Evolutionary conservation across 2,888 invertebrate genomes (phyloP), one percentile per base, ranked within the genome.

Genomic region (Malthinus seriepunctatus): DNA sequence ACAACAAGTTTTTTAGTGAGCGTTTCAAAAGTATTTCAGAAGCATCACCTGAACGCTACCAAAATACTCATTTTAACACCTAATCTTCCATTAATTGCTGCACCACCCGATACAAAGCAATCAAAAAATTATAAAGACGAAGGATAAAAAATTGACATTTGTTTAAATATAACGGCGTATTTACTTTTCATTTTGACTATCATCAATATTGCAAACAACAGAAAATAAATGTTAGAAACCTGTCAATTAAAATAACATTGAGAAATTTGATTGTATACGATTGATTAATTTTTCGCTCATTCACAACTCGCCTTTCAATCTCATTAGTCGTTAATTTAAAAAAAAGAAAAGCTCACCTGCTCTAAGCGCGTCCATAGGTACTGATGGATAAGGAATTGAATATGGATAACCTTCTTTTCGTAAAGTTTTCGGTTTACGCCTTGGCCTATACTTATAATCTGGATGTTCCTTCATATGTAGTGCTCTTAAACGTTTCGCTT

Each of bases 381-480:
- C 93, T 65, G 93, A 93, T 10, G 93, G 93, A 76, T 95, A 95
- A 15, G 94, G 93, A 80, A 95, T 91, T 64, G 93, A 91, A 83
- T 94, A 95, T 0, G 94, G 93, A 76, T 93, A 94, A 10, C 93
- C 93, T 78, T 94, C 93, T 78, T 94, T 94, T 75, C 93, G 84
- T 66, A 92, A 76, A 34, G 92, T 90, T 80, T 94, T 94, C 47
- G 93, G 93, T 81, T 94, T 94, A 79, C 94, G 86, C 73, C 93
- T 81, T 10, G 95, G 95, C 67, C 95, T 80, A 83, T 95, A 95
- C 79, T 95, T 95, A 83, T 95, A 95, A 81, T 95, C 95, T 0
- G 95, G 95, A 77, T 95, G 93, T 70, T 95, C 93, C 80, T 93
- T 93, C 94, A 94, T 97, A 84, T 97, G 94, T 86, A 92, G 88